Base-by-base conservation (phyloP, 2,888 invertebrate species). In the Apotomis betuletana region DNA sequence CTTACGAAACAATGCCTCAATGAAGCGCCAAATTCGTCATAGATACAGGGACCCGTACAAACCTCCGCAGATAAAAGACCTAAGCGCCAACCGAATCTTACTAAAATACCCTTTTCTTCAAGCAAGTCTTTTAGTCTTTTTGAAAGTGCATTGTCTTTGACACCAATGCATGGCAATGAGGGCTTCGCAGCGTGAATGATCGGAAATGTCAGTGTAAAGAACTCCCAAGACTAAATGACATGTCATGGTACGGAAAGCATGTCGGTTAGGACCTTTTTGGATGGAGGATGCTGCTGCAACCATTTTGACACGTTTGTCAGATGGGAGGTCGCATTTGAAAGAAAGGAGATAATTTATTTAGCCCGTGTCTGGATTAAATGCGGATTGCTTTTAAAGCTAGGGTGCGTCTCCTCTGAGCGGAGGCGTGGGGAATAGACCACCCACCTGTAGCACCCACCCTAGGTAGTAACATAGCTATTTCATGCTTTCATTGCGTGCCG, bases 131-230 rank as follows among this genome's bases (percentile, higher is more conserved):
- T 63, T 49, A 67, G 69, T 73, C 78, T 77, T 80, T 81, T 83
- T 80, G 83, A 87, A 86, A 86, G 84, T 81, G 80, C 73, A 83
- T 86, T 85, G 85, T 85, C 74, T 85, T 79, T 85, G 85, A 83
- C 85, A 86, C 70, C 85, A 75, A 80, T 87, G 76, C 85, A 84
- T 82, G 74, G 61, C 79, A 80, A 79, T 77, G 69, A 76, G 70
- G 64, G 63, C 65, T 64, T 73, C 73, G 72, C 74, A 70, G 62
- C 76, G 76, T 76, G 78, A 75, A 75, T 74, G 78, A 78, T 77
- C 76, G 67, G 9, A 38, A 58, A 58, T 51, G 59, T 59, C 13
- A 52, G 41, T 51, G 27, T 46, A n/a, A 49, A 13, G 41, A 49
- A 4, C 10, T 49, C 3, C 49, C 10, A 49, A 3, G 49, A 49